phyloP scores from a whole-genome alignment of 53 echinoderm and acorn worm genomes.

The Arbacia lixula region DNA sequence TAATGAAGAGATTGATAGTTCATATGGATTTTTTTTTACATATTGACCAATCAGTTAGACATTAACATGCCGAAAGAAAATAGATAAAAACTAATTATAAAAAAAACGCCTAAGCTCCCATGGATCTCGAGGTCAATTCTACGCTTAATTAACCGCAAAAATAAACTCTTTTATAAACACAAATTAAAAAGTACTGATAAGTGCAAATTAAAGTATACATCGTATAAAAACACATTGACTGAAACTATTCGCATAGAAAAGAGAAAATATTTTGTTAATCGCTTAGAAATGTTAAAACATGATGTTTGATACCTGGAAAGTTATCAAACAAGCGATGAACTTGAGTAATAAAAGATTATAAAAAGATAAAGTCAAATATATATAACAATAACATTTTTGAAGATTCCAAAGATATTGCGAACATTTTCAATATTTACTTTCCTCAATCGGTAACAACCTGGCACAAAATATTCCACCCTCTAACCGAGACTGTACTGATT shows the following conservation, averaged over 20 bases:
- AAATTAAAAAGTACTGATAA: neutral
- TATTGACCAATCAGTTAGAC: neutral
- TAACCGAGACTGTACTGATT: neutral
- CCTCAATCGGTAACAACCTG: neutral
- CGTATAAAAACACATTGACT: constrained; percentile 7
- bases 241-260: neutral
- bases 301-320: neutral
- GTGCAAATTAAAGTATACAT: neutral
- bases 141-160: neutral
- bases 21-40: neutral
- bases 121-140: neutral
- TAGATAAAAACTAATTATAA: neutral
- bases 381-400: neutral
- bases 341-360: neutral
- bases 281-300: neutral
- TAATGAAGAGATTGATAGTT: neutral
- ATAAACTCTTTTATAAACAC: constrained; percentile 2
- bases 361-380: neutral
- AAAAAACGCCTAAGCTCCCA: neutral
- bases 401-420: neutral
- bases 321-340: neutral
- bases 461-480: neutral
- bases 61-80: neutral
- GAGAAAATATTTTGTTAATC: neutral
- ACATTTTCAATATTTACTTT: neutral